Percentiles rank a stretch among this genome's conserved stretches.
These are phyloP conservation scores for Xylocopa sonorina DNA, from an alignment of 1,140 invertebrate species.

Conservation along the genomic window DNA sequence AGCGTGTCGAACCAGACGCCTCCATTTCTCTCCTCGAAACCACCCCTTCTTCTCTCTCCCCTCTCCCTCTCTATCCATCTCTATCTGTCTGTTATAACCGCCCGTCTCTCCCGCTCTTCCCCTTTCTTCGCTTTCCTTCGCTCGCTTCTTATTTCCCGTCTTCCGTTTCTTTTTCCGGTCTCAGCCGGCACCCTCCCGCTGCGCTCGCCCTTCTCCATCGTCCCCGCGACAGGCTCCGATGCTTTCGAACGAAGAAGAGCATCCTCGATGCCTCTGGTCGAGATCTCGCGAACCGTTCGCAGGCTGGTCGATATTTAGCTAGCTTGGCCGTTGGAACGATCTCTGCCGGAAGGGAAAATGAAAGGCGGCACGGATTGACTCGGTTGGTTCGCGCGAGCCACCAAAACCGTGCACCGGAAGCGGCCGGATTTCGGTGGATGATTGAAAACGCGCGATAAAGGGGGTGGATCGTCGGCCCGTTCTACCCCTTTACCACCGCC, in stretches of 20 bases:
- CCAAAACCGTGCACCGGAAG: conserved; percentile 14
- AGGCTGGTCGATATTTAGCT: neutral
- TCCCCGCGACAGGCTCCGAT: conserved; percentile 5
- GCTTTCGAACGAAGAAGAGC: neutral
- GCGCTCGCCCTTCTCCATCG: neutral
- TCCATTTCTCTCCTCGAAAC: conserved; percentile 50
- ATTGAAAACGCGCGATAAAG: conserved; percentile 34
- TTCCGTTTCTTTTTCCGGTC: conserved; percentile 30
- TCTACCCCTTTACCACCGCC: neutral
- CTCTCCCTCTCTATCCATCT: conserved; percentile 20
- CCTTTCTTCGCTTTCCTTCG: conserved; percentile 15
- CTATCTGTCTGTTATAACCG: neutral
- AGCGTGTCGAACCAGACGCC: conserved; percentile 66
- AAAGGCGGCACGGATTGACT: neutral
- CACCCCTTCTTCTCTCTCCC: neutral
- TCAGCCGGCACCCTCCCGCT: neutral
- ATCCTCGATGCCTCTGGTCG: neutral
- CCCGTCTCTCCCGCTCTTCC: conserved; percentile 32
- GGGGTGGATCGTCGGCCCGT: no score
- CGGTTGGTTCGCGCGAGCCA: neutral
- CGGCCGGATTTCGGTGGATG: conserved; percentile 29
- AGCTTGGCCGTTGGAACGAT: neutral
- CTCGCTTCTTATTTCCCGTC: conserved; percentile 39
- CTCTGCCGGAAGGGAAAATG: conserved; percentile 1
- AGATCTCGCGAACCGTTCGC: neutral